Percentiles rank a stretch among this genome's conserved stretches.
Conservation (phyloP, 1,140 invertebrate genomes). For the Wiebesia pumilae region DNA sequence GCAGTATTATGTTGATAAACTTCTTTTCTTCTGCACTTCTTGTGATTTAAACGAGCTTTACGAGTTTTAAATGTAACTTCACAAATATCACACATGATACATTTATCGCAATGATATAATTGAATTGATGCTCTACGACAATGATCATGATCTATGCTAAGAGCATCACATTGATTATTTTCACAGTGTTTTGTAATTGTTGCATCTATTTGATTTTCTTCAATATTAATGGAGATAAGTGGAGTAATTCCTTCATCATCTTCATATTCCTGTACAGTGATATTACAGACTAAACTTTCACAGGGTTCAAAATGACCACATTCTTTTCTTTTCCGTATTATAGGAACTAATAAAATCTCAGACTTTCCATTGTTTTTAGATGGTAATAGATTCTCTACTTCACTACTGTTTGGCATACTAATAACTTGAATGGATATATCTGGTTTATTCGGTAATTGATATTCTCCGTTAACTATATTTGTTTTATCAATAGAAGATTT, state of each 20-base stretch:
- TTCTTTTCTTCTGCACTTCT: slow-evolving; percentile 66
- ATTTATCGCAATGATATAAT: slow-evolving; percentile 62
- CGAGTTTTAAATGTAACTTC: slow-evolving; percentile 60
- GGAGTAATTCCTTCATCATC: slow-evolving; percentile 62
- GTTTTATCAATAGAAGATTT: slow-evolving; percentile 42
- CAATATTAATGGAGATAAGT: slow-evolving; percentile 64
- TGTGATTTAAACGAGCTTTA: slow-evolving; percentile 65
- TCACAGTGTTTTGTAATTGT: slow-evolving; percentile 66
- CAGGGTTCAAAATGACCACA: slow-evolving; percentile 69
- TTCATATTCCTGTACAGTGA: slow-evolving; percentile 64
- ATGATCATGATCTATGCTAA: slow-evolving; percentile 70
- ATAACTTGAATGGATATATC: slow-evolving; percentile 57
- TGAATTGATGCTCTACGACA: slow-evolving; percentile 65
- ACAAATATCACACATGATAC: slow-evolving; percentile 67
- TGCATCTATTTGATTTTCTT: slow-evolving; percentile 65
- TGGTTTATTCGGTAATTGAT: slow-evolving; percentile 53
- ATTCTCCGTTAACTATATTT: slow-evolving; percentile 49
- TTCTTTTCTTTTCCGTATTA: slow-evolving; percentile 60
- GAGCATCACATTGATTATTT: slow-evolving; percentile 65
- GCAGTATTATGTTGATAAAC: slow-evolving; percentile 66
- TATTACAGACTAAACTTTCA: slow-evolving; percentile 68
- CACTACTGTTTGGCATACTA: slow-evolving; percentile 33
- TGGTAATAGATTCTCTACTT: slow-evolving; percentile 62
- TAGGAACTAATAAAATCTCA: slow-evolving; percentile 65
- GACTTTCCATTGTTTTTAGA: slow-evolving; percentile 69